A percentile compares a stretch with the other conserved stretches of the same genome.
These are phyloP conservation scores for Dendrocincla fuliginosa DNA, from an alignment of 2,797 vertebrate genomes.

Conservation along the genomic window DNA sequence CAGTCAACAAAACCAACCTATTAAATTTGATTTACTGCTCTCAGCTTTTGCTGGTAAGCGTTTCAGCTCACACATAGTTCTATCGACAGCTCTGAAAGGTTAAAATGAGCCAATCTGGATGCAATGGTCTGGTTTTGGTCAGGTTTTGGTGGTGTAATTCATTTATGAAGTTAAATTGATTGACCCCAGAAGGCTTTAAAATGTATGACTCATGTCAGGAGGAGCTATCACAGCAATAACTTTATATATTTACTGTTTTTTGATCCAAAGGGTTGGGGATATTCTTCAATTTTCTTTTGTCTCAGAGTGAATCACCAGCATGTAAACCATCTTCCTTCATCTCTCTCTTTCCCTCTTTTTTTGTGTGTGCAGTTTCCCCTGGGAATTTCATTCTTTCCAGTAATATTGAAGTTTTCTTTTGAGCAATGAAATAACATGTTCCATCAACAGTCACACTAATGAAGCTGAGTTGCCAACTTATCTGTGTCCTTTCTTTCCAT, in stretches of 20 bases:
- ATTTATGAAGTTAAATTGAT: conserved; percentile 44
- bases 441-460: conserved; percentile 11
- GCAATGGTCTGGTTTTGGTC: conserved; percentile 49
- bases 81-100: conserved; percentile 26
- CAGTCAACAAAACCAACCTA: not conserved
- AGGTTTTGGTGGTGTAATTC: conserved; percentile 47
- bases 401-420: not conserved
- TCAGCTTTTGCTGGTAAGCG: conserved; percentile 47
- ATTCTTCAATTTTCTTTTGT: conserved; percentile 49
- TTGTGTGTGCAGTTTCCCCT: not conserved
- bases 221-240: conserved; percentile 24
- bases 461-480: not conserved
- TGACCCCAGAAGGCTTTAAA: conserved; percentile 40
- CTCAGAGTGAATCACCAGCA: conserved; percentile 13
- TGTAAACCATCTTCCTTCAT: not conserved
- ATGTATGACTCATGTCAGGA: conserved; percentile 65
- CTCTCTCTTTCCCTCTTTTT: not conserved
- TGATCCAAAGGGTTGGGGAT: not conserved
- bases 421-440: conserved; percentile 33
- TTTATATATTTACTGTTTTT: conserved; percentile 14
- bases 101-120: conserved; percentile 21
- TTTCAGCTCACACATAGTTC: conserved; percentile 26
- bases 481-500: not conserved
- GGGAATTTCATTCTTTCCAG: conserved; percentile 1
- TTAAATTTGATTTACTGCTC: conserved; percentile 57